Evolutionary conservation across 2,797 vertebrate species (phyloP).

Genomic region (Columba guinea): DNA sequence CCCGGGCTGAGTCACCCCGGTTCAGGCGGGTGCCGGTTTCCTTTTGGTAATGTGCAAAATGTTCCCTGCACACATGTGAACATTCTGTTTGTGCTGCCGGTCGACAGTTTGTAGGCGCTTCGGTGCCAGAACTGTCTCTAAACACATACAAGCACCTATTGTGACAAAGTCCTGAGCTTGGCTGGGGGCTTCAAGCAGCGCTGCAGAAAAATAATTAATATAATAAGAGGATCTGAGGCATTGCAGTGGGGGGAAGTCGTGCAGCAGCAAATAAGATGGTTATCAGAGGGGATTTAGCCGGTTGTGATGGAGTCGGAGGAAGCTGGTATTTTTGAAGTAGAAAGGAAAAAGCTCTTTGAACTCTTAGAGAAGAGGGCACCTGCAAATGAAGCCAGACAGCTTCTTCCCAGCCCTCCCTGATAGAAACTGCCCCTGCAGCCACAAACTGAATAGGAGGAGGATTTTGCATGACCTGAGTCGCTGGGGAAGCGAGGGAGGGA

Average conservation of each 20-base stretch:
- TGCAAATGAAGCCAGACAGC: neutral
- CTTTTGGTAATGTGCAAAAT: conserved; percentile 33
- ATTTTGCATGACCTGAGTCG: neutral
- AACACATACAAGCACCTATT: conserved; percentile 18
- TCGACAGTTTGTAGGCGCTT: neutral
- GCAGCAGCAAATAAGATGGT: conserved; percentile 19
- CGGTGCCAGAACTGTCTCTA: neutral
- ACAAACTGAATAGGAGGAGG: neutral
- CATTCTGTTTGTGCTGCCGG: neutral
- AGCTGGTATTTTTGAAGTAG: neutral
- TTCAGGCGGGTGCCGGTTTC: conserved; percentile 34
- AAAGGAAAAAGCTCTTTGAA: neutral
- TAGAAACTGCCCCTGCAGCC: conserved; percentile 13
- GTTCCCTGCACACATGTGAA: conserved; percentile 44
- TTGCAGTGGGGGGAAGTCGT: neutral
- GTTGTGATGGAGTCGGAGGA: neutral
- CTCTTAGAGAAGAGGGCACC: neutral
- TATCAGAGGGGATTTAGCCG: neutral
- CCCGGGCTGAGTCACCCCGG: neutral
- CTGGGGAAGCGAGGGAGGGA: neutral
- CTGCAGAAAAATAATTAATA: conserved; percentile 1
- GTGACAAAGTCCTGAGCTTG: neutral
- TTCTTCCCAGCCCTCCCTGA: neutral
- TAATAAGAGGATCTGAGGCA: neutral
- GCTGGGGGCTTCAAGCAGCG: neutral